These are phyloP conservation scores for Polyommatus icarus DNA, from an alignment of 2,888 invertebrate species.

Conservation along the genomic window DNA sequence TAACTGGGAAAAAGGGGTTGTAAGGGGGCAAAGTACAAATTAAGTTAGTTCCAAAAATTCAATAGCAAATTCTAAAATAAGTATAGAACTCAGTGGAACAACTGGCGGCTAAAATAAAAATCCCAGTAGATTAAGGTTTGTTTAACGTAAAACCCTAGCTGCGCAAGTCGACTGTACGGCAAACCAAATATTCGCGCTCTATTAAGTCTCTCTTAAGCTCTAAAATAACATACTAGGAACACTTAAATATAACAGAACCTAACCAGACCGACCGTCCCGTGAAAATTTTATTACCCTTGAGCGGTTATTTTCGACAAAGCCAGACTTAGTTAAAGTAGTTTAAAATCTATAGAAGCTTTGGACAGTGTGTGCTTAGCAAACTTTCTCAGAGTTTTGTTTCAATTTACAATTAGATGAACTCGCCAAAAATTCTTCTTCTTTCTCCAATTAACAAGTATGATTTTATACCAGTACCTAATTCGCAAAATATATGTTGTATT, in stretches of 20 bases:
- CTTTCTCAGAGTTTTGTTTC: not conserved
- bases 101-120: not conserved
- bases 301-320: constrained; percentile 20
- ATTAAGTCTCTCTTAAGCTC: constrained; percentile 10
- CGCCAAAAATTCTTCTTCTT: not conserved
- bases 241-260: constrained; percentile 8
- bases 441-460: not conserved
- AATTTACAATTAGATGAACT: not conserved
- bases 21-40: too few species aligned
- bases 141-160: not conserved
- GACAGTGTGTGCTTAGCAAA: not conserved
- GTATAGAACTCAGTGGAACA: not conserved
- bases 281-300: constrained; percentile 20
- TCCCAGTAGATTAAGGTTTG: not conserved
- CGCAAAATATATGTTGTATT: not conserved
- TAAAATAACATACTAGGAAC: constrained; percentile 5
- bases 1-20: too few species aligned
- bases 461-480: not conserved
- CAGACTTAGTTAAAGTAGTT: constrained; percentile 12
- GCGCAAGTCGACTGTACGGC: not conserved
- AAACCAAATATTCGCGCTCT: constrained; percentile 10
- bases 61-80: not conserved
- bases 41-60: too few species aligned
- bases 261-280: not conserved
- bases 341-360: constrained; percentile 18